Conservation (phyloP, 1,140 invertebrate genomes). For the Drosophila dunni region DNA sequence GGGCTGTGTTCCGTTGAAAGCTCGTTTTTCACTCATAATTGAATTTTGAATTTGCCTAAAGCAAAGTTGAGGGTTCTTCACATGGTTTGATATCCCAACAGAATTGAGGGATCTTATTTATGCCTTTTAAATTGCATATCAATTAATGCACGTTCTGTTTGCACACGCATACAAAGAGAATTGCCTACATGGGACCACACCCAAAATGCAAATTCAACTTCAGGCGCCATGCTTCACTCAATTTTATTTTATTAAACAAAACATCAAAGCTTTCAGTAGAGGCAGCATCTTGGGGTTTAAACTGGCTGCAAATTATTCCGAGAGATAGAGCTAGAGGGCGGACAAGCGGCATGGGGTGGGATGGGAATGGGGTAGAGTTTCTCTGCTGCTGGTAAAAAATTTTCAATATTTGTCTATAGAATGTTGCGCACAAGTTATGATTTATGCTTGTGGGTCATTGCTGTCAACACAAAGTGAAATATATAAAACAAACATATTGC, state of each 20-base stretch:
- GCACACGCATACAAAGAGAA: not conserved
- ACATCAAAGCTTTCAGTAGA: slow-evolving; percentile 29
- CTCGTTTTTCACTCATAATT: slow-evolving; percentile 29
- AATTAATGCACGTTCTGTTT: slow-evolving; percentile 41
- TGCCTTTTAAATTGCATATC: slow-evolving; percentile 71
- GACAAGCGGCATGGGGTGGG: not conserved
- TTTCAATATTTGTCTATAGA: slow-evolving; percentile 47
- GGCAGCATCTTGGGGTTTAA: slow-evolving; percentile 26
- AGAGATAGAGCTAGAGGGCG: slow-evolving; percentile 2
- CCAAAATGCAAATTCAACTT: slow-evolving; percentile 11
- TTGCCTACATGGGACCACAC: not conserved
- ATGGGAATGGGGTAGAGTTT: not conserved
- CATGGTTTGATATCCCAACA: not conserved
- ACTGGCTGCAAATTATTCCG: slow-evolving; percentile 21
- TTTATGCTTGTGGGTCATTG: slow-evolving; percentile 80
- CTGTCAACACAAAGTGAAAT: slow-evolving; percentile 80
- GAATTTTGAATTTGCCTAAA: slow-evolving; percentile 47
- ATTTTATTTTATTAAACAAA: slow-evolving; percentile 43
- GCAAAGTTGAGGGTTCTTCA: slow-evolving; percentile 6
- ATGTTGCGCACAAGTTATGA: slow-evolving; percentile 68
- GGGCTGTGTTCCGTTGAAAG: slow-evolving; percentile 26
- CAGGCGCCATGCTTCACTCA: slow-evolving; percentile 23
- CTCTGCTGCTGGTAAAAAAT: slow-evolving; percentile 29
- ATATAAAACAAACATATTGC: slow-evolving; percentile 76
- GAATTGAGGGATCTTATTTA: slow-evolving; percentile 51